phyloP scores from a whole-genome alignment of 1,140 invertebrate species.

The Cherax quadricarinatus region DNA sequence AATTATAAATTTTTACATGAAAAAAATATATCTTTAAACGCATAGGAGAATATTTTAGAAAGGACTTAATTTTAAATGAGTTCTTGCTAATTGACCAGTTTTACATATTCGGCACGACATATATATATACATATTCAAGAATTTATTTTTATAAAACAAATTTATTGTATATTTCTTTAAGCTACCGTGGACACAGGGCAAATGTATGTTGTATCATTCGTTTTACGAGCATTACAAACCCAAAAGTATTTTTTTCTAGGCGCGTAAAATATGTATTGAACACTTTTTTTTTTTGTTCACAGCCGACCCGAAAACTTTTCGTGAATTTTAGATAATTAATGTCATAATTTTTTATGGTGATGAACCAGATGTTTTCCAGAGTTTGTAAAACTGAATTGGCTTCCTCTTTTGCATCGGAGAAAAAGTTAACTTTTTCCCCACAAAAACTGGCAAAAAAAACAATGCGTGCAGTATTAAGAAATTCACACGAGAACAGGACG shows the following conservation, averaged over 20 bases:
- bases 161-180: neutral
- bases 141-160: too few species aligned
- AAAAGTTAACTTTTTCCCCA: constrained; percentile 13
- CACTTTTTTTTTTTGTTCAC: neutral
- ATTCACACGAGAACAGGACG: neutral
- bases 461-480: neutral
- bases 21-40: too few species aligned
- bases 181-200: neutral
- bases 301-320: constrained; percentile 11
- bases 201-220: neutral
- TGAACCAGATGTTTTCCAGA: constrained; percentile 22
- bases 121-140: neutral
- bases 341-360: constrained; percentile 38
- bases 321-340: constrained; percentile 35
- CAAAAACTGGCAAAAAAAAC: neutral
- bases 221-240: neutral
- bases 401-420: constrained; percentile 26
- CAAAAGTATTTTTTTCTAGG: neutral
- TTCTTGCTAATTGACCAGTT: too few species aligned
- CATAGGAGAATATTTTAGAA: too few species aligned
- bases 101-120: too few species aligned
- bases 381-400: constrained; percentile 21
- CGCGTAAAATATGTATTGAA: neutral
- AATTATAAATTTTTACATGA: too few species aligned
- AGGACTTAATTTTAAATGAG: too few species aligned